These are phyloP conservation scores for Notothenia rossii DNA, from an alignment of 2,113 vertebrate species.

Conservation along the genomic window DNA sequence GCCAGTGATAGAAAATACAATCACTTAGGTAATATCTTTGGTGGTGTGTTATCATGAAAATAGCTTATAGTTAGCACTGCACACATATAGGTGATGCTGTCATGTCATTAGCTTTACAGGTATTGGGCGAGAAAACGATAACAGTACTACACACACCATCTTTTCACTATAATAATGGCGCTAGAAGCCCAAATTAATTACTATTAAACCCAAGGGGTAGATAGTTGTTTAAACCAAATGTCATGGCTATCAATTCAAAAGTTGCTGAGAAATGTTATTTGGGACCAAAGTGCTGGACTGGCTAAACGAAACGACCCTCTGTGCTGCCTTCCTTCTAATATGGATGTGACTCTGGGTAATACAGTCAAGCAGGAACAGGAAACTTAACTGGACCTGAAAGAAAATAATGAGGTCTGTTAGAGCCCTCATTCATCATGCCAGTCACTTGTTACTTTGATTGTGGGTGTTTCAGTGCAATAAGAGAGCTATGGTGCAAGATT, in stretches of 20 bases:
- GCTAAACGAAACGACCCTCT: not conserved
- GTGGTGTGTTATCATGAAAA: not conserved
- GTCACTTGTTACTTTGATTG: not conserved
- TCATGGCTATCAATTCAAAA: not conserved
- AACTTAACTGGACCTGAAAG: no score
- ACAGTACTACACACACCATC: not conserved
- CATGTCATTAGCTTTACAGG: not conserved
- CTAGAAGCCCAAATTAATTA: not conserved
- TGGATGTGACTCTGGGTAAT: not conserved
- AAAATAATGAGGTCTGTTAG: not conserved
- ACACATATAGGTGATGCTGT: not conserved
- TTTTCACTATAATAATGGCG: not conserved
- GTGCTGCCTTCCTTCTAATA: not conserved
- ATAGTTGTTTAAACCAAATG: not conserved
- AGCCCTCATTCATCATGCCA: not conserved
- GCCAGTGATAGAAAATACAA: no score
- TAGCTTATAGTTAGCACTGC: not conserved
- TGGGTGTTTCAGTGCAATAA: not conserved
- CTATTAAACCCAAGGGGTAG: not conserved
- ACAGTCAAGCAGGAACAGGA: not conserved
- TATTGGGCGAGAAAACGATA: not conserved
- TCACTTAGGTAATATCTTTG: not conserved
- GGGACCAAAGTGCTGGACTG: not conserved
- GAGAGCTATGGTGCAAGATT: constrained; percentile 19
- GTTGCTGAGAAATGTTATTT: not conserved